Evolutionary conservation across 2,888 invertebrate genomes (phyloP), one percentile per base, ranked within the genome.

Genomic region (Kryphioiulus occultus): DNA sequence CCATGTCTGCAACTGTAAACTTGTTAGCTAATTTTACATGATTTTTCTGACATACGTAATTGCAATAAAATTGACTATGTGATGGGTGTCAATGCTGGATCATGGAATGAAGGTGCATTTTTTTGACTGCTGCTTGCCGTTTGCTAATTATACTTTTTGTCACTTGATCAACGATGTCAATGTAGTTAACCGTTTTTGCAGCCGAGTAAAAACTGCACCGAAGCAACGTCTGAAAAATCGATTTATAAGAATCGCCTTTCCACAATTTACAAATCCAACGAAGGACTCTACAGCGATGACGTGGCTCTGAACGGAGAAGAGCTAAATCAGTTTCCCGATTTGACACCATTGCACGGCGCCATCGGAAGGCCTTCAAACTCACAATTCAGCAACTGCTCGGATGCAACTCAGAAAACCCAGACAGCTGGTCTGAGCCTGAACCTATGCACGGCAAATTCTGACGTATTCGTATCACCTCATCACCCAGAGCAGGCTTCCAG

Each of bases 181-280:
- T 53, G 4, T n/a, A 12, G 53, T 53, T 53, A 53, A 53, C 53
- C 26, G 26, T 26, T 44, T 85, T 35, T 85, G n/a, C 35, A 85
- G 85, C 15, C 35, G 17, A 26, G 7, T 85, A 44, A 44, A n/a
- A n/a, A 3, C 42, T 3, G 22, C 17, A 10, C 22, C 22, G 39
- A 44, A 19, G 39, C 85, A n/a, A 3, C 86, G 9, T n/a, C 53
- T 17, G 32, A 22, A 12, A 32, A 47, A 35, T 47, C 32, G 1
- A 26, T 88, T 53, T 35, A 35, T 26, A 42, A 68, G 9, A 59
- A 35, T 35, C 35, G 86, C 12, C 19, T 86, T 32, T 86, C 86
- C 47, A 86, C 47, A 15, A 35, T 88, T 22, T 88, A 88, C 85
- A 85, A 86, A n/a, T 88, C 88, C 26, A 88, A 88, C 86, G 88